These are phyloP conservation scores for Onychomys arenicola DNA, from an alignment of 2,797 vertebrate species.

Conservation along the genomic window DNA sequence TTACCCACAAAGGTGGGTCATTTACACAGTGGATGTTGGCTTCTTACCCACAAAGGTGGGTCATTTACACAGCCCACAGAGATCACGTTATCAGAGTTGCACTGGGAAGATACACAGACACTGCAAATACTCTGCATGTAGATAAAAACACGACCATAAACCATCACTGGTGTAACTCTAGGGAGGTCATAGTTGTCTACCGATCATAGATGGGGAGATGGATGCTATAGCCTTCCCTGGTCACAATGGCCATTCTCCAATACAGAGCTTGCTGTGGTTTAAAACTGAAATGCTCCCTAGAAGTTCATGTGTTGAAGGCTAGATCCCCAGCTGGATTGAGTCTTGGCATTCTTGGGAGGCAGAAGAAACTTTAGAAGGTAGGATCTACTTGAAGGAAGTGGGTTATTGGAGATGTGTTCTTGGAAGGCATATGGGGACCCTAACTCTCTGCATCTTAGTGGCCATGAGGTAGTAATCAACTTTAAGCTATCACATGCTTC, in stretches of 20 bases:
- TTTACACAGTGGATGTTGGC: no score
- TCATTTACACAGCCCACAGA: accelerated
- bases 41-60: not conserved
- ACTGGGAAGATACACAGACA: no score
- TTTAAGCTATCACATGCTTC: not conserved
- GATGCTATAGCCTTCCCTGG: not conserved
- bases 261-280: not conserved
- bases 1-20: not conserved
- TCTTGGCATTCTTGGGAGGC: not conserved
- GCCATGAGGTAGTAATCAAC: not conserved
- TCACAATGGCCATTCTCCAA: no score
- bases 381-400: not conserved
- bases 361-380: not conserved
- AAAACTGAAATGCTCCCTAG: not conserved
- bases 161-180: not conserved
- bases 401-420: not conserved
- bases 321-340: not conserved
- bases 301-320: not conserved
- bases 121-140: not conserved
- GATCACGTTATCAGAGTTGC: not conserved
- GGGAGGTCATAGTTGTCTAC: not conserved
- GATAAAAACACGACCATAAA: not conserved
- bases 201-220: accelerated
- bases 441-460: not conserved
- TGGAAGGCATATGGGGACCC: not conserved